Base-by-base conservation (phyloP, 1,140 invertebrate species). In the Hyphantria cunea region DNA sequence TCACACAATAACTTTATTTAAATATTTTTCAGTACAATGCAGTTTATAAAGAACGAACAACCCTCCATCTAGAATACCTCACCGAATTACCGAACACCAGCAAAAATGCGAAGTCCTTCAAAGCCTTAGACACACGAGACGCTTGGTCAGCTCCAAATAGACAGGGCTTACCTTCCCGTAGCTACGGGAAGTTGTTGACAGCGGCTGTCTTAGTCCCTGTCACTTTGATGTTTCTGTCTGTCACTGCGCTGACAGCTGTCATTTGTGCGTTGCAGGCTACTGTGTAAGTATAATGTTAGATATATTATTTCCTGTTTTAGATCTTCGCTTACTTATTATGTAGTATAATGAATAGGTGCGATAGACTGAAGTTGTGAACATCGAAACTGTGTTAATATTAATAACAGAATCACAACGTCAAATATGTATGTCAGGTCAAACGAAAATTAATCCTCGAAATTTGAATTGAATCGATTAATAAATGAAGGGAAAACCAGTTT, bases 251-350 rank as follows among this genome's bases (percentile, higher is more conserved):
- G 0, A 95, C 95, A 5, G 93, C 94, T 11, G 93, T 95, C 0
- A 87, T 97, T 9, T 97, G 96, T 84, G 94, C 96, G 58, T 93
- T 96, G 65, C 94, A 95, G 75, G 94, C 95, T 58, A 94, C 95
- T 80, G 91, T 95, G 96, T 97, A 90, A 96, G 95, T 94, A 77
- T 59, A 15, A 31, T 44, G 6, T 44, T n/a, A n/a, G n/a, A n/a
- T n/a, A n/a, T n/a, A n/a, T n/a, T n/a, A n/a, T n/a, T n/a, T n/a
- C n/a, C n/a, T n/a, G n/a, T n/a, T n/a, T n/a, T n/a, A n/a, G n/a
- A n/a, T n/a, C n/a, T n/a, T n/a, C n/a, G n/a, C n/a, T n/a, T n/a
- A n/a, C n/a, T n/a, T n/a, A n/a, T n/a, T n/a, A n/a, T n/a, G n/a
- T n/a, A n/a, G n/a, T n/a, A n/a, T n/a, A n/a, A n/a, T n/a, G n/a